Evolutionary conservation across 2,888 invertebrate species (phyloP).

Genomic region (Tachina lurida): DNA sequence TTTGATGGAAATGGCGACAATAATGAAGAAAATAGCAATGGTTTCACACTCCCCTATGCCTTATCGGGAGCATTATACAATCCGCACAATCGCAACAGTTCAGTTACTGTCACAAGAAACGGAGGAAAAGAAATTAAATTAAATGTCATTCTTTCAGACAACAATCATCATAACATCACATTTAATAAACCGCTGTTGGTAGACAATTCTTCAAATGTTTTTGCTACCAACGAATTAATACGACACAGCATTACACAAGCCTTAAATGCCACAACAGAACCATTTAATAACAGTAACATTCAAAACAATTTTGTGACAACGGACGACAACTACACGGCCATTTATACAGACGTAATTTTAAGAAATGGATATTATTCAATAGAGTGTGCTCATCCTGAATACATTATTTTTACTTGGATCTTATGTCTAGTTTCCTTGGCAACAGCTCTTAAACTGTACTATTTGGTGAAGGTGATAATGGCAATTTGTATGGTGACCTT

Average conservation of each 20-base stretch:
- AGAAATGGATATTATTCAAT: constrained; percentile 3
- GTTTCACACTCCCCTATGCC: constrained; percentile 47
- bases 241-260: constrained; percentile 77
- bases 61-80: constrained; percentile 34
- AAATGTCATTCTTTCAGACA: constrained; percentile 83
- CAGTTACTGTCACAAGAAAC: constrained; percentile 10
- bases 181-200: constrained; percentile 78
- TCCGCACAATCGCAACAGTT: constrained; percentile 8
- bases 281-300: constrained; percentile 72
- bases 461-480: constrained; percentile 91
- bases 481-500: constrained; percentile 89
- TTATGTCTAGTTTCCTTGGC: constrained; percentile 95
- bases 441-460: constrained; percentile 95
- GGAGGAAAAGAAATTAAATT: constrained; percentile 78
- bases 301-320: constrained; percentile 10
- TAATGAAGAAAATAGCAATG: constrained; percentile 31
- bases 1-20: constrained; percentile 73
- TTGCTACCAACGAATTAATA: constrained; percentile 76
- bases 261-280: constrained; percentile 75
- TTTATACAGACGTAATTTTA: constrained; percentile 25
- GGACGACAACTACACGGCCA: constrained; percentile 41
- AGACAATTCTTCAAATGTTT: constrained; percentile 77
- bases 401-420: constrained; percentile 96
- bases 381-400: constrained; percentile 89
- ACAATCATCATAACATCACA: constrained; percentile 83